Percentiles rank a stretch among this genome's conserved stretches.
These are phyloP conservation scores for Tetragnatha montana DNA, from an alignment of 2,888 invertebrate genomes.

Conservation along the genomic window DNA sequence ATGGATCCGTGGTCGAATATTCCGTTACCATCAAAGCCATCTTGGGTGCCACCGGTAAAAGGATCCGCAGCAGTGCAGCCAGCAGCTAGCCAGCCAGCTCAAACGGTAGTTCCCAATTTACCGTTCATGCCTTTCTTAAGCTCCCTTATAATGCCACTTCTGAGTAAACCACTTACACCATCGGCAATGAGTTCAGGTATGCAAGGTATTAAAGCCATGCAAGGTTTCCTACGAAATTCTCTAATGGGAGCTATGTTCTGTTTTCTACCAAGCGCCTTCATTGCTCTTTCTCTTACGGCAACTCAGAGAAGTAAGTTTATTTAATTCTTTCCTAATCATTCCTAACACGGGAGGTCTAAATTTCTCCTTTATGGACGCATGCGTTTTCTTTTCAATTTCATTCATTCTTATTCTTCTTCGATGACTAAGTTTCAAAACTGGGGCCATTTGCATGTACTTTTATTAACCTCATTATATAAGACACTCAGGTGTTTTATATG, in stretches of 20 bases:
- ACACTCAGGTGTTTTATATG: no score
- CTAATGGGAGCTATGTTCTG: constrained; percentile 68
- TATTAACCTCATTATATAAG: not conserved
- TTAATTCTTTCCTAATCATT: constrained; percentile 36
- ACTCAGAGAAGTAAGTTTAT: constrained; percentile 64
- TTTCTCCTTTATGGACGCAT: no score
- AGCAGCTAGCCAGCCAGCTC: constrained; percentile 19
- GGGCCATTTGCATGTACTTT: not conserved
- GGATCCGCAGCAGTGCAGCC: constrained; percentile 16
- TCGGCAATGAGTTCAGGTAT: constrained; percentile 62
- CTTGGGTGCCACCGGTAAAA: constrained; percentile 39
- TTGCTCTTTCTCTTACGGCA: constrained; percentile 64
- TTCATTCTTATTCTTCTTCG: not conserved
- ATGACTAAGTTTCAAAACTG: not conserved
- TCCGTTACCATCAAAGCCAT: constrained; percentile 62
- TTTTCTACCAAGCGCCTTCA: constrained; percentile 68
- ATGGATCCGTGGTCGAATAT: constrained; percentile 68
- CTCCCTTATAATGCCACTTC: constrained; percentile 54
- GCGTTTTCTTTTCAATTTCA: not conserved
- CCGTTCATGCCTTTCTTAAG: constrained; percentile 66
- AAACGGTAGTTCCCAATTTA: constrained; percentile 61
- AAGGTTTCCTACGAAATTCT: constrained; percentile 69
- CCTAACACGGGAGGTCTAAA: not conserved
- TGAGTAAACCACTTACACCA: constrained; percentile 59
- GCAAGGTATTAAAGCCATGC: constrained; percentile 70